Evolutionary conservation across 2,888 invertebrate genomes (phyloP).

Genomic region (Calameuta pallipes): DNA sequence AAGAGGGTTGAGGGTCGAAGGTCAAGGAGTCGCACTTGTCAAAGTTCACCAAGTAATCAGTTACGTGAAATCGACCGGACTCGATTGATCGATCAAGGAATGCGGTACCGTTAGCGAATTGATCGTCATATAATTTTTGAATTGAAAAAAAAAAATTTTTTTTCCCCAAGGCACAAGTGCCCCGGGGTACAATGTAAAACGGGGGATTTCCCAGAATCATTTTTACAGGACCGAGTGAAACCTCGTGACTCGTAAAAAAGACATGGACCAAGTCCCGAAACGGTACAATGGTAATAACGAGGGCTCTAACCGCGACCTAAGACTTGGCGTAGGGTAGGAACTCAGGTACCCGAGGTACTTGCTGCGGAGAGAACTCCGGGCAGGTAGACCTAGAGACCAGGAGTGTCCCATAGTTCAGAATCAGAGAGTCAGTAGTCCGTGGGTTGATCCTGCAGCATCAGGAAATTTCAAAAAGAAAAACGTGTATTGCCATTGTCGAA

Average conservation of each 20-base stretch:
- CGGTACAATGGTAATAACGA: constrained; percentile 46
- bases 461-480: background rate
- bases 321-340: constrained; percentile 15
- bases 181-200: background rate
- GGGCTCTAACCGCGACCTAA: constrained; percentile 43
- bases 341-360: constrained; percentile 1
- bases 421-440: background rate
- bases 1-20: background rate
- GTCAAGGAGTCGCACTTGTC: background rate
- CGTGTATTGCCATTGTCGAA: background rate
- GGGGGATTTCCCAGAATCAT: background rate
- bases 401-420: background rate
- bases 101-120: background rate
- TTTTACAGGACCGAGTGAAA: background rate
- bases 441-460: background rate
- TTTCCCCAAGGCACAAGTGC: background rate
- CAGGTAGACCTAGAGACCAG: background rate
- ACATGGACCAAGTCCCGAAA: constrained; percentile 29
- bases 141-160: background rate
- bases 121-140: background rate
- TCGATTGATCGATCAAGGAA: background rate
- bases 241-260: background rate
- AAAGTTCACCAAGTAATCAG: background rate
- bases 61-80: background rate
- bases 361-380: background rate